These are phyloP conservation scores for Heteromyza rotundicornis DNA, from an alignment of 2,888 invertebrate genomes.

Conservation along the genomic window DNA sequence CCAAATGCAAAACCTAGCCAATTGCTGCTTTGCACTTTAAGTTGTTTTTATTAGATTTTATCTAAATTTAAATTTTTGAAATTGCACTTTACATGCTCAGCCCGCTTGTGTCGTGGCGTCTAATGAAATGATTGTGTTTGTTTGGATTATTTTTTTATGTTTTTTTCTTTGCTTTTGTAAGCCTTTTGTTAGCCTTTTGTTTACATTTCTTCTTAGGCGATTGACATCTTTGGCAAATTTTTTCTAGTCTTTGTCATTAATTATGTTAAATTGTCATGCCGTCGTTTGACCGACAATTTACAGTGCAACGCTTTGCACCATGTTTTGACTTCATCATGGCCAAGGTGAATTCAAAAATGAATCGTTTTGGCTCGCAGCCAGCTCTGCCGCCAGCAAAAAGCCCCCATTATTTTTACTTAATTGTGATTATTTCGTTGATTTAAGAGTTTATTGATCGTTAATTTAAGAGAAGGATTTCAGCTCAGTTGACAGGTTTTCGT, in stretches of 20 bases:
- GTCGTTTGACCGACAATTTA: background rate
- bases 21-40: too few species aligned
- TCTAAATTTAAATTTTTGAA: too few species aligned
- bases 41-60: too few species aligned
- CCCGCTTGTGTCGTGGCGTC: background rate
- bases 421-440: background rate
- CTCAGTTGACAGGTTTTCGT: too few species aligned
- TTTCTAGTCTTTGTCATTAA: too few species aligned
- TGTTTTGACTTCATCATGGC: background rate
- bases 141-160: background rate
- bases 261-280: background rate
- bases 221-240: background rate
- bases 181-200: background rate
- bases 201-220: background rate
- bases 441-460: conserved; percentile 6
- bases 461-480: background rate
- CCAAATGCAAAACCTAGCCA: too few species aligned
- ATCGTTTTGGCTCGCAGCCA: background rate
- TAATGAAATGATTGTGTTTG: background rate
- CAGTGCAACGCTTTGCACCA: background rate
- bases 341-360: background rate
- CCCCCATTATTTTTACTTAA: background rate
- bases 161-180: background rate
- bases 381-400: too few species aligned
- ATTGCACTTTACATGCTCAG: background rate